Base-by-base conservation (phyloP, 1,140 invertebrate genomes). In the Drosophila sproati region DNA sequence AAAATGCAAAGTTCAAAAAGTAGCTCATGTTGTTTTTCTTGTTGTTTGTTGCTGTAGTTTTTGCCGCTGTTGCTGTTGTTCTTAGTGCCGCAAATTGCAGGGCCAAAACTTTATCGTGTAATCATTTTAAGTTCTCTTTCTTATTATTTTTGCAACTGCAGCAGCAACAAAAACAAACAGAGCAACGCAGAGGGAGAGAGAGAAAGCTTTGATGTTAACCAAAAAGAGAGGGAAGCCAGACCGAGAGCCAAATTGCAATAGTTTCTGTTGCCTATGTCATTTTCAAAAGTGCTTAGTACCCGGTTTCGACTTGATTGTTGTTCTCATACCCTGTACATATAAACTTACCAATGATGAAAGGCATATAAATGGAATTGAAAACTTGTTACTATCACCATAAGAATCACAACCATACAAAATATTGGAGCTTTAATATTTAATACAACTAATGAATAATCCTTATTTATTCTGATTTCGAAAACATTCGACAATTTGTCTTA, bases 121-220 rank as follows among this genome's bases (percentile, higher is more conserved):
- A 87, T 87, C 82, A 87, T 87, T 87, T 87, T 87, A 87, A 87
- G 82, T 87, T 87, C 82, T 67, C 76, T 88, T 87, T 82, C 85
- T 87, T 88, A 89, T 89, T 89, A 83, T 88, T 89, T 88, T 89
- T 89, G 81, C 63, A 64, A 82, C 72, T 72, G 50, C 69, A 41
- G 12, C 69, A 43, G 20, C 35, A 67, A 34, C 60, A 70, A 41
- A 12, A 60, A 12, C 57, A 32, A 32, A 41, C n/a, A 12, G 54
- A 51, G 41, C 31, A 8, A 12, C 34, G 32, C n/a, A 37, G 10
- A 43, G 12, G 32, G 20, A 10, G n/a, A 4, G 52, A 7, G n/a
- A 4, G 37, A 52, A 6, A 5, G 50, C 3, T 34, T 34, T 39
- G n/a, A 41, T 43, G 29, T 34, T 52, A 50, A 12, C 3, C 5